Conservation (phyloP, 2,113 vertebrate species). For the Holacanthus passer region DNA sequence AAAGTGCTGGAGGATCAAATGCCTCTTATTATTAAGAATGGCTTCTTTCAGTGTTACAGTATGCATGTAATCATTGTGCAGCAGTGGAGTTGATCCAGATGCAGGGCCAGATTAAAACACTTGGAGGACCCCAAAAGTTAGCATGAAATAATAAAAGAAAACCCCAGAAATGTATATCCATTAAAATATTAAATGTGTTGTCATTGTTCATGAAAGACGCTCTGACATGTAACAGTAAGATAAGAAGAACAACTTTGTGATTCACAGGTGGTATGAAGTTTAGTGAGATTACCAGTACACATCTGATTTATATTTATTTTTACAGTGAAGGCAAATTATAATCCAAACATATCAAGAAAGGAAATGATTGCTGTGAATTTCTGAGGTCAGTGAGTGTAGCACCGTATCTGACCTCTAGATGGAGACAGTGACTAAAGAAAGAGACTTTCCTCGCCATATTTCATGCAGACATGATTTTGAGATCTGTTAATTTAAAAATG, state of each 20-base stretch:
- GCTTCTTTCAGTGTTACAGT: not conserved
- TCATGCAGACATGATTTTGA: not conserved
- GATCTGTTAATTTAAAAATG: no score
- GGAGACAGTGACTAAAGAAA: slow-evolving; percentile 53
- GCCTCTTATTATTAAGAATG: not conserved
- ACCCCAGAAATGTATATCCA: no score
- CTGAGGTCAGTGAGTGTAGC: not conserved
- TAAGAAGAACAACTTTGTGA: not conserved
- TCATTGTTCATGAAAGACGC: no score
- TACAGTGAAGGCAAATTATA: not conserved
- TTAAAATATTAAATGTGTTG: no score
- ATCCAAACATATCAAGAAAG: not conserved
- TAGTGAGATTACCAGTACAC: not conserved
- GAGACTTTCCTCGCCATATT: not conserved
- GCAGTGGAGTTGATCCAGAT: not conserved
- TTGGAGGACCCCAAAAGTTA: not conserved
- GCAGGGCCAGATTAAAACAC: not conserved
- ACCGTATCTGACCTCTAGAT: slow-evolving; percentile 54
- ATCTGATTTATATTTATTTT: not conserved
- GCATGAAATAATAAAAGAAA: not conserved
- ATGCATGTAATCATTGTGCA: not conserved
- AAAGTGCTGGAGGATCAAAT: not conserved
- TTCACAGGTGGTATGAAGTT: not conserved
- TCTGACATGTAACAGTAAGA: no score
- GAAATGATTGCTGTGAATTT: not conserved